A percentile compares a stretch with the other conserved stretches of the same genome.
Conservation (phyloP, 2,888 invertebrate genomes). For the Buathra laborator region DNA sequence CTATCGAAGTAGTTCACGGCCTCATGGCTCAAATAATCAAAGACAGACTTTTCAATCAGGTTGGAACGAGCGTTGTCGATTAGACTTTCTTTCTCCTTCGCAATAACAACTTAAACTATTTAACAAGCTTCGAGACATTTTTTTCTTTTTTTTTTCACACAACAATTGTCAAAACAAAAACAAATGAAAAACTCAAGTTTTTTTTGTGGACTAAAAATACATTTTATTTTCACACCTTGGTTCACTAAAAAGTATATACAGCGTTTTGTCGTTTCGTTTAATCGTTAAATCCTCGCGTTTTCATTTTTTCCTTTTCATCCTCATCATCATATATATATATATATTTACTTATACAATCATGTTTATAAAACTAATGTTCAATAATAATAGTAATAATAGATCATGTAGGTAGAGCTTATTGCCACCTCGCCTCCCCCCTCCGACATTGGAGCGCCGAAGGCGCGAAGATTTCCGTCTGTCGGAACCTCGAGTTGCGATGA, state of each 20-base stretch:
- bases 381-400: conserved; percentile 73
- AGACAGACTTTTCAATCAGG: conserved; percentile 95
- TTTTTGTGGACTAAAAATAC: conserved; percentile 84
- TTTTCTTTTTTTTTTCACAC: conserved; percentile 27
- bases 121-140: conserved; percentile 41
- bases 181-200: not conserved
- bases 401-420: conserved; percentile 81
- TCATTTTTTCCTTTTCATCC: conserved; percentile 74
- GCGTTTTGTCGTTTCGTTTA: conserved; percentile 73
- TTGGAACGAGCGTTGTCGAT: conserved; percentile 78
- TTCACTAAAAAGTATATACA: conserved; percentile 85
- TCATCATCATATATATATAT: conserved; percentile 77
- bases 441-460: conserved; percentile 54
- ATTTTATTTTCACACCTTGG: conserved; percentile 85
- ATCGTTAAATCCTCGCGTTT: conserved; percentile 49
- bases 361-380: conserved; percentile 82
- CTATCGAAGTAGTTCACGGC: conserved; percentile 98
- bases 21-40: conserved; percentile 99
- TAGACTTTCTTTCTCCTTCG: conserved; percentile 53
- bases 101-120: conserved; percentile 4
- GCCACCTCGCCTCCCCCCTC: conserved; percentile 64
- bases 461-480: conserved; percentile 71
- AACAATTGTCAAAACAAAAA: conserved; percentile 10
- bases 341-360: conserved; percentile 73
- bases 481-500: conserved; percentile 81